phyloP scores from a whole-genome alignment of 2,888 invertebrate species.

The Agriotes lineatus region DNA sequence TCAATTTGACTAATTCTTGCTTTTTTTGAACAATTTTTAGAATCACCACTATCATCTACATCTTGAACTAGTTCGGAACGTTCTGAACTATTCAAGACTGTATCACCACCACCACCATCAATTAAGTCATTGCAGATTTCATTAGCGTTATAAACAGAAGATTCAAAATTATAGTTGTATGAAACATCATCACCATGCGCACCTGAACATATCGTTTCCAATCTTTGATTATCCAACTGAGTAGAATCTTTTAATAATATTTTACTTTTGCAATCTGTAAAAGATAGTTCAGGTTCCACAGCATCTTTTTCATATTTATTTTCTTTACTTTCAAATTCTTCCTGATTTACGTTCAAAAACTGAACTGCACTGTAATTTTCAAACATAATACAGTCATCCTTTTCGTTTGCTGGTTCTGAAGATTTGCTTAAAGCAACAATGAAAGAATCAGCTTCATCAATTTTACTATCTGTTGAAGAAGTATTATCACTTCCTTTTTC shows the following conservation, averaged over 20 bases:
- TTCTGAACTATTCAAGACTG: neutral
- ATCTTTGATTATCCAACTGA: neutral
- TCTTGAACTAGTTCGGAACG: neutral
- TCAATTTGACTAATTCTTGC: neutral
- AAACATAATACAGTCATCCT: neutral
- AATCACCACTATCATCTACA: neutral
- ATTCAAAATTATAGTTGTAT: too few relatives aligned
- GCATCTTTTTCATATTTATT: neutral
- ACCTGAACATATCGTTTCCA: neutral
- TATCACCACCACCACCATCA: neutral
- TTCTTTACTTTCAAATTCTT: neutral
- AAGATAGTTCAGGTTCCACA: neutral
- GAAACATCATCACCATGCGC: too few relatives aligned
- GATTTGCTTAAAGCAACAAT: conserved; percentile 4
- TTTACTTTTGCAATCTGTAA: neutral
- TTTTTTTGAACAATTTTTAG: neutral
- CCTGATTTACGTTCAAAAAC: conserved; percentile 11
- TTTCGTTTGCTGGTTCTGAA: neutral
- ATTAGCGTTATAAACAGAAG: too few relatives aligned
- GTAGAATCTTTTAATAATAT: neutral
- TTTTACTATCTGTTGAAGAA: neutral
- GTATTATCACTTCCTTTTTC: neutral
- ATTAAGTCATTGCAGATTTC: too few relatives aligned
- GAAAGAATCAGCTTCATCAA: conserved; percentile 12
- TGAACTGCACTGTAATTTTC: neutral